Conservation (phyloP, 2,888 invertebrate genomes). For the Andrena flavipes region DNA sequence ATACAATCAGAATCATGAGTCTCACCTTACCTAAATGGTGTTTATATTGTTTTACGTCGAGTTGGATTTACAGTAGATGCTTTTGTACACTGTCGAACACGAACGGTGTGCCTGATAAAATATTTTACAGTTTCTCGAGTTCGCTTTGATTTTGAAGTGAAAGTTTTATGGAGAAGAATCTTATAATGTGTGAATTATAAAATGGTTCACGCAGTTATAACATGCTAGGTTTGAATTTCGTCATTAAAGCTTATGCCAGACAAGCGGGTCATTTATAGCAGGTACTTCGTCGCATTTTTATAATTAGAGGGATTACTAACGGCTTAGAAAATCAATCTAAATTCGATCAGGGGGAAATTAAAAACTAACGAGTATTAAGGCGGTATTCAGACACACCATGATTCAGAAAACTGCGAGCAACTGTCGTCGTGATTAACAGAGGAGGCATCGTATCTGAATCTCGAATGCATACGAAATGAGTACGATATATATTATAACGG, state of each 20-base stretch:
- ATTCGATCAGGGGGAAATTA: slow-evolving; percentile 17
- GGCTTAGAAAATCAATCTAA: background rate
- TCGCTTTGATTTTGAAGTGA: slow-evolving; percentile 5
- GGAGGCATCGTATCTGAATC: slow-evolving; percentile 52
- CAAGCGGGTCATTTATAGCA: slow-evolving; percentile 46
- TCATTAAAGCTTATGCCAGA: slow-evolving; percentile 38
- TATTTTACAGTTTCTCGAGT: background rate
- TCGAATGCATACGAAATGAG: slow-evolving; percentile 54
- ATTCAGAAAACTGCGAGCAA: slow-evolving; percentile 66
- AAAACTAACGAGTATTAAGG: slow-evolving; percentile 7
- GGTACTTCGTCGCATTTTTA: slow-evolving; percentile 58
- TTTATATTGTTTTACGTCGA: background rate
- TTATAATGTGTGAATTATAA: slow-evolving; percentile 14
- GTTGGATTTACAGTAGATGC: background rate
- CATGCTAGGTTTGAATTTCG: background rate
- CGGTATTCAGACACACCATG: slow-evolving; percentile 37
- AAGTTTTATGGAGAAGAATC: background rate
- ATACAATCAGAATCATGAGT: background rate
- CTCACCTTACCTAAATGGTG: background rate
- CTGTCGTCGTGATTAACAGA: slow-evolving; percentile 64
- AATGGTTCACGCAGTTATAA: background rate
- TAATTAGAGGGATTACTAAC: slow-evolving; percentile 14
- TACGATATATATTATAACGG: slow-evolving; percentile 52
- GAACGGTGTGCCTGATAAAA: background rate
- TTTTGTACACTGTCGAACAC: background rate